Conservation (phyloP, 2,113 vertebrate genomes). For the Xenopus tropicalis region UCB_Xtro_10.0 CM004450.2:65256001-65256500, state of each 20-base stretch:
- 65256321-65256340: neutral
- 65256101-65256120: too few relatives aligned
- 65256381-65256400: conserved; percentile 8
- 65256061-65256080: too few relatives aligned
- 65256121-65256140: too few relatives aligned
- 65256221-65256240: too few relatives aligned
- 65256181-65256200: neutral
- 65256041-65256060: too few relatives aligned
- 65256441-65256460: conserved; percentile 15
- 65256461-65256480: conserved; percentile 27
- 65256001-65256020: too few relatives aligned
- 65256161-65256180: neutral
- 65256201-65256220: neutral
- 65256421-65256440: neutral
- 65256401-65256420: neutral
- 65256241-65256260: too few relatives aligned
- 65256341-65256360: too few relatives aligned
- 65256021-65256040: too few relatives aligned
- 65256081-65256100: too few relatives aligned
- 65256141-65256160: neutral
- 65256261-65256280: neutral
- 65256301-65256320: neutral
- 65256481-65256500: conserved; percentile 37
- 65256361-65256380: too few relatives aligned
- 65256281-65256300: neutral